Evolutionary conservation across 2,888 invertebrate genomes (phyloP).

Genomic region (Lycia hirtaria): DNA sequence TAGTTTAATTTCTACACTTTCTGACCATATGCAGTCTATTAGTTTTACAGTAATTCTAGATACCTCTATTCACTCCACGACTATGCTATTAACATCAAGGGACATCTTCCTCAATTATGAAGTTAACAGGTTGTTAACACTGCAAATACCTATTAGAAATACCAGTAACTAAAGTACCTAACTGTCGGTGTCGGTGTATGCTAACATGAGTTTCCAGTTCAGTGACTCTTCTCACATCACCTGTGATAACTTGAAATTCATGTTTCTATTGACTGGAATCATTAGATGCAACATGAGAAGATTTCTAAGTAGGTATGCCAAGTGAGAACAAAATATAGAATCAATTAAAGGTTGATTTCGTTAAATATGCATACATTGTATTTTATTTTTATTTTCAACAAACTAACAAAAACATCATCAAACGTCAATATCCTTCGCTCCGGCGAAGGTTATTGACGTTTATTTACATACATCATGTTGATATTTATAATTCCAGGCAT

Average conservation of each 20-base stretch:
- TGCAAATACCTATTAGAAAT: slow-evolving; percentile 13
- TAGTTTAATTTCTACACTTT: too few relatives aligned
- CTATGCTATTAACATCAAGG: not conserved
- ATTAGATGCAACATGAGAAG: slow-evolving; percentile 34
- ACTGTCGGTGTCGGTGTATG: slow-evolving; percentile 20
- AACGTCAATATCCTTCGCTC: too few relatives aligned
- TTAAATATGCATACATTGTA: too few relatives aligned
- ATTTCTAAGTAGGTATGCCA: slow-evolving; percentile 7
- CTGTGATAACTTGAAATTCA: slow-evolving; percentile 36
- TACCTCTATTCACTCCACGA: not conserved
- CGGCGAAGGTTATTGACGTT: too few relatives aligned
- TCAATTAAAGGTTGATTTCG: too few relatives aligned
- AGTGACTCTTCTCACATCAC: slow-evolving; percentile 37
- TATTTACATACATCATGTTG: too few relatives aligned
- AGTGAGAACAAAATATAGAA: slow-evolving; percentile 5
- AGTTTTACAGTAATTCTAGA: not conserved
- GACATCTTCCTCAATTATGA: slow-evolving; percentile 21
- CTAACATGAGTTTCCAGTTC: slow-evolving; percentile 38
- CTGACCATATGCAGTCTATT: too few relatives aligned
- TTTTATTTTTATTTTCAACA: too few relatives aligned
- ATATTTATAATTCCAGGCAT: too few relatives aligned
- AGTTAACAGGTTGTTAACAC: slow-evolving; percentile 23
- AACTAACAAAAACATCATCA: too few relatives aligned
- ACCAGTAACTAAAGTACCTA: slow-evolving; percentile 19
- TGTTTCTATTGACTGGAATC: slow-evolving; percentile 43